These are phyloP conservation scores for Pogonognathellus flavescens DNA, from an alignment of 1,140 invertebrate species.

Conservation along the genomic window DNA sequence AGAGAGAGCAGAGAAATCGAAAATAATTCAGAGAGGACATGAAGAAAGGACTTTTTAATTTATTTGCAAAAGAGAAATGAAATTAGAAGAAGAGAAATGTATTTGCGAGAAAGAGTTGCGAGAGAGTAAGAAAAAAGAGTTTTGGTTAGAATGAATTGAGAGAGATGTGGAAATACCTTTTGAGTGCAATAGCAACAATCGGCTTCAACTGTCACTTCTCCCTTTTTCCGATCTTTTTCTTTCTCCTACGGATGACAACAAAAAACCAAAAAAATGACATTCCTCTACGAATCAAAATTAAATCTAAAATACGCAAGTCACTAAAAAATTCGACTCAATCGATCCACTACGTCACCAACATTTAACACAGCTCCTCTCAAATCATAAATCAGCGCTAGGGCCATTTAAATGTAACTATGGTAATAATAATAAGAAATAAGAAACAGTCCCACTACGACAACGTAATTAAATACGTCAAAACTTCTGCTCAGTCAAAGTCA, in stretches of 20 bases:
- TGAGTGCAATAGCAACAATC: constrained; percentile 96
- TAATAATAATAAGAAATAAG: no score
- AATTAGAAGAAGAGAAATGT: background rate
- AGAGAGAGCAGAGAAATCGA: background rate
- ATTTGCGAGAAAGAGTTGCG: background rate
- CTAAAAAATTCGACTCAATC: background rate
- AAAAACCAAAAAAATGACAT: constrained; percentile 3
- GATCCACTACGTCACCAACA: no score
- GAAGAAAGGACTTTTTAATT: background rate
- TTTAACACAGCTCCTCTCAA: no score
- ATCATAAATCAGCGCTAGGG: no score
- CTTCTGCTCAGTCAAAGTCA: no score
- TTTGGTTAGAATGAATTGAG: constrained; percentile 12
- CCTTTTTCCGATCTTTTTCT: constrained; percentile 80
- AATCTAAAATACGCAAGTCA: constrained; percentile 27
- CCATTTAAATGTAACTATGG: no score
- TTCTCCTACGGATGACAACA: constrained; percentile 67
- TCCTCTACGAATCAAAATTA: constrained; percentile 13
- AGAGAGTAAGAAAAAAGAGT: no score
- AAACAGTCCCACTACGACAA: no score
- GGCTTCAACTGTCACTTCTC: constrained; percentile 86
- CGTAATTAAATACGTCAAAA: no score
- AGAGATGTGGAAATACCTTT: constrained; percentile 80
- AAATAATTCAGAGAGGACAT: background rate
- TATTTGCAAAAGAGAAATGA: no score